Percentiles rank a stretch among this genome's conserved stretches.
phyloP scores from a whole-genome alignment of 2,888 invertebrate species.

The Ptilodon capucinus region DNA sequence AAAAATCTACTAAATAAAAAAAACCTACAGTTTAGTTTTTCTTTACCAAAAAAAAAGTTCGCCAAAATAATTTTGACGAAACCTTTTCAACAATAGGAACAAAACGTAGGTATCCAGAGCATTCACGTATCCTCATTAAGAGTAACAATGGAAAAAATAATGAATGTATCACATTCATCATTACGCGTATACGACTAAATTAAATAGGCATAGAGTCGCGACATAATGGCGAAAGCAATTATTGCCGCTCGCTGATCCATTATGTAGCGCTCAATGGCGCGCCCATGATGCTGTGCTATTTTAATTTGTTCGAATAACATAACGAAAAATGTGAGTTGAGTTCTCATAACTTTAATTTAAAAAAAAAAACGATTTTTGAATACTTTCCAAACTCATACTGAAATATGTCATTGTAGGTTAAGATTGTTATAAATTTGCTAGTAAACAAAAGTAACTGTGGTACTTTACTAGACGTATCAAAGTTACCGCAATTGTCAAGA shows the following conservation, averaged over 20 bases:
- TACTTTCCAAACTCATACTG: no score
- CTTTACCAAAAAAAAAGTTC: no score
- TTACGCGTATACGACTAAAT: background rate
- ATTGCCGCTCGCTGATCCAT: background rate
- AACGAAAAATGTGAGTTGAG: background rate
- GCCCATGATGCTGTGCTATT: background rate
- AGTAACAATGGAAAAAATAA: background rate
- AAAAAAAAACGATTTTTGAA: no score
- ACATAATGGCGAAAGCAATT: conserved; percentile 1
- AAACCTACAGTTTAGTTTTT: no score
- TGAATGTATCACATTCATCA: background rate
- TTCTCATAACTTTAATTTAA: no score
- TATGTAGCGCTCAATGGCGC: background rate
- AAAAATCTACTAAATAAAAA: no score
- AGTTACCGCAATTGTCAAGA: no score
- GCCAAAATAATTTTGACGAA: no score
- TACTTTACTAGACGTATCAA: no score
- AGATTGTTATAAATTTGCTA: no score
- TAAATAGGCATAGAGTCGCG: background rate
- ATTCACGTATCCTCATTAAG: background rate
- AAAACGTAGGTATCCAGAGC: background rate
- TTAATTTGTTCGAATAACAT: background rate
- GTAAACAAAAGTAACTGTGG: no score
- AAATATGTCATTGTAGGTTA: no score
- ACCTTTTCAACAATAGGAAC: background rate